Base-by-base conservation (phyloP, 2,113 vertebrate species). In the Vidua macroura region DNA sequence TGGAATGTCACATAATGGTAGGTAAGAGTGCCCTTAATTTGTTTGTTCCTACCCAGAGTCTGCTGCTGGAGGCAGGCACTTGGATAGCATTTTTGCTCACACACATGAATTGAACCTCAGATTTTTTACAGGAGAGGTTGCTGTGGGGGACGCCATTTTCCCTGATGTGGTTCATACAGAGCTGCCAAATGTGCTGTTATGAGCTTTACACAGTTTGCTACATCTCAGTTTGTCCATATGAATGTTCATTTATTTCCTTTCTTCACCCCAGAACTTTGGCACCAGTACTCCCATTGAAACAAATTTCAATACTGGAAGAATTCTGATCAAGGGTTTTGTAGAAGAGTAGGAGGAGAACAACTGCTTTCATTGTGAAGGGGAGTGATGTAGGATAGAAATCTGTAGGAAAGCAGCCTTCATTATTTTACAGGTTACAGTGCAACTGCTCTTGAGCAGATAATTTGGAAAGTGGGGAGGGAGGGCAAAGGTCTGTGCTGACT, bases 1-100 rank as follows among this genome's bases (percentile, higher is more conserved):
- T 72, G 99, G 99, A 97, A 99, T 99, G 99, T 99, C 99, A 95
- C 99, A 99, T 98, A 99, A 99, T 13, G 99, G 99, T 99, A 97
- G 98, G 99, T 97, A 92, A 97, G 97, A 90, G 64, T 67, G 39
- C 49, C 78, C 41, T 88, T 93, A 56, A 90, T 84, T 92, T 91
- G 62, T 39, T 83, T 91, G 55, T 49, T 80, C 76, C 83, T 60
- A 56, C 58, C 53, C 17, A 63, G 51, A 67, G 59, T 9, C 59
- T 84, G 86, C 63, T 91, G 86, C 72, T 55, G 73, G 63, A 69
- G 91, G 75, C 85, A 93, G 85, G 28, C 56, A 17, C 35, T 86
- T 64, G 72, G 59, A 25, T 31, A 53, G 28, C 3, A 1, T 76
- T 83, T 88, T 68, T 46, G 20, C 33, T 68, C 72, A 13, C 4